Percentiles rank a stretch among this genome's conserved stretches.
phyloP scores from a whole-genome alignment of 2,113 vertebrate genomes.

The Stegostoma tigrinum region DNA sequence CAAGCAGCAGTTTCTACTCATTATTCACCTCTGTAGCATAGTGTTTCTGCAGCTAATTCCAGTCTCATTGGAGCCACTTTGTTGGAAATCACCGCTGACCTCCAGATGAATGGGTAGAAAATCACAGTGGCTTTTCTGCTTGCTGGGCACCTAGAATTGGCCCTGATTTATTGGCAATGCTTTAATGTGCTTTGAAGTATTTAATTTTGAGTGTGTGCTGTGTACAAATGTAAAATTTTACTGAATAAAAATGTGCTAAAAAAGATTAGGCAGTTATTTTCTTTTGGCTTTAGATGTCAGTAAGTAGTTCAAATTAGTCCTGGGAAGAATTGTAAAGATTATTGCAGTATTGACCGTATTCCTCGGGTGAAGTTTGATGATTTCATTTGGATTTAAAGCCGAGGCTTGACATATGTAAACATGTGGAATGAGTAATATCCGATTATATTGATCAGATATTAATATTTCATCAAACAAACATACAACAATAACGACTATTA shows the following conservation, averaged over 20 bases:
- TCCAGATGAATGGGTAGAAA: background rate
- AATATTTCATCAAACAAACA: background rate
- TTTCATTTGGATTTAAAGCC: background rate
- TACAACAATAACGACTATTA: background rate
- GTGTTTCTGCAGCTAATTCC: background rate
- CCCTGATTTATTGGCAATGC: background rate
- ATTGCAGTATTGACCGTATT: background rate
- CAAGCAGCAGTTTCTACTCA: background rate
- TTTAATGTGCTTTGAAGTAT: background rate
- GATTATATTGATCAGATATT: background rate
- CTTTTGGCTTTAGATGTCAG: background rate
- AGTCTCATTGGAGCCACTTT: background rate
- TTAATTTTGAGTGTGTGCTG: background rate
- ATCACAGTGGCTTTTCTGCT: background rate
- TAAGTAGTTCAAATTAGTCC: background rate
- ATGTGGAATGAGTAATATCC: background rate
- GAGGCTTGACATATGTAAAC: background rate
- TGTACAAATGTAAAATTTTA: background rate
- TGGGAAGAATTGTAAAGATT: background rate
- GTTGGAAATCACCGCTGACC: background rate
- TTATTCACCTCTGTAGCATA: background rate
- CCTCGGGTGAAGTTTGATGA: background rate
- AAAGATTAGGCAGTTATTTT: background rate
- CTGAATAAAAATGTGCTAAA: background rate
- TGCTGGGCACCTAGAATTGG: background rate